Conservation (phyloP, 1,140 invertebrate genomes). For the Notospermus geniculatus region DNA sequence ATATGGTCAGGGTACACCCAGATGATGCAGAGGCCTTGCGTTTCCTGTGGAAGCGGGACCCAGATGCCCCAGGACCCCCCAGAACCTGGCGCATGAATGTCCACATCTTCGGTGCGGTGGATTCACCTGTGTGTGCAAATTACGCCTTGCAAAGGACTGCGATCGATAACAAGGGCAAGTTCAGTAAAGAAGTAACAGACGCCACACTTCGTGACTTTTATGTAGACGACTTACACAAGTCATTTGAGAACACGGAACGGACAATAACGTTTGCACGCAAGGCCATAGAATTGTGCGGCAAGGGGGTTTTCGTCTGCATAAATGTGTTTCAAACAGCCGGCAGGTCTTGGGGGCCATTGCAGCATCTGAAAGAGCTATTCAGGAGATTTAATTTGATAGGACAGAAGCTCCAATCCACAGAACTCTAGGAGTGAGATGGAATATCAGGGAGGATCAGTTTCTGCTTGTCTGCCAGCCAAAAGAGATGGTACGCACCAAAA, state of each 20-base stretch:
- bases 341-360: too few relatives aligned
- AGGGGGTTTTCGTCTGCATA: too few relatives aligned
- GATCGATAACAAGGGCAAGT: constrained; percentile 6
- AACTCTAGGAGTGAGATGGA: constrained; percentile 11
- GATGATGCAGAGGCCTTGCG: constrained; percentile 12
- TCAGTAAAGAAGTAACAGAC: constrained; percentile 2
- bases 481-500: neutral
- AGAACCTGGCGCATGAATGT: constrained; percentile 18
- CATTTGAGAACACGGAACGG: neutral
- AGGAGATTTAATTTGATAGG: neutral
- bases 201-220: constrained; percentile 19
- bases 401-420: neutral
- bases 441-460: constrained; percentile 10
- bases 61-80: constrained; percentile 3
- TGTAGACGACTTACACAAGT: constrained; percentile 23
- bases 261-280: too few relatives aligned
- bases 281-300: too few relatives aligned
- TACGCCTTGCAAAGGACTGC: constrained; percentile 16
- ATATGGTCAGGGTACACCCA: constrained; percentile 18
- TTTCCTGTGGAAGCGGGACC: constrained; percentile 16
- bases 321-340: too few relatives aligned
- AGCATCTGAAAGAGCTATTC: neutral
- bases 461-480: neutral
- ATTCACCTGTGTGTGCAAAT: constrained; percentile 16
- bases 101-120: constrained; percentile 20